Percentiles rank a stretch among this genome's conserved stretches.
Evolutionary conservation across 2,888 invertebrate genomes (phyloP).

Genomic region (Elegia similella): DNA sequence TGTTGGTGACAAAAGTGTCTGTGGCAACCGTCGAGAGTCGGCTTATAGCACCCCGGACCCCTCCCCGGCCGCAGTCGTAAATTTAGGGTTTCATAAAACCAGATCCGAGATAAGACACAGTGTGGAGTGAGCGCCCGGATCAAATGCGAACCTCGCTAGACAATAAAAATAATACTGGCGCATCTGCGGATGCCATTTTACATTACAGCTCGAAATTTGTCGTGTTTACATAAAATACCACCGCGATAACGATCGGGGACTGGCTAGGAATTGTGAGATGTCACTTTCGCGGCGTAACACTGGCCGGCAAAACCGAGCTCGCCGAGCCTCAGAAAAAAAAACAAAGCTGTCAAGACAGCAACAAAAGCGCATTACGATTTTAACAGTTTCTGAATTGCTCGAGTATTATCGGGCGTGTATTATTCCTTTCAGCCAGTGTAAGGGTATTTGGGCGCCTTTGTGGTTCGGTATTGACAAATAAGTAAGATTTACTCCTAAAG

Average conservation of each 20-base stretch:
- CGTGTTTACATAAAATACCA: conserved; percentile 79
- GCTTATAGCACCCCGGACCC: conserved; percentile 65
- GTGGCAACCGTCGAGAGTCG: conserved; percentile 70
- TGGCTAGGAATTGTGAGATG: conserved; percentile 63
- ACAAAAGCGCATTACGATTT: conserved; percentile 79
- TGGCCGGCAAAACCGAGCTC: conserved; percentile 14
- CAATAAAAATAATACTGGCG: conserved; percentile 75
- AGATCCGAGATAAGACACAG: conserved; percentile 81
- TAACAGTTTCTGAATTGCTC: conserved; percentile 78
- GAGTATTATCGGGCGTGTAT: conserved; percentile 78
- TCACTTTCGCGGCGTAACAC: conserved; percentile 53
- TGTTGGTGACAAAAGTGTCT: conserved; percentile 77
- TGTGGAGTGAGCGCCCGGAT: conserved; percentile 77
- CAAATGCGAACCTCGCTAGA: conserved; percentile 76
- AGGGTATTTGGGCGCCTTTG: conserved; percentile 79
- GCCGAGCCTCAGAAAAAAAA: conserved; percentile 38
- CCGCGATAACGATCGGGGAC: conserved; percentile 69
- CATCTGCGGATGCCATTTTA: conserved; percentile 75
- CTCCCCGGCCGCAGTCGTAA: conserved; percentile 79
- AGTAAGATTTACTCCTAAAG: conserved; percentile 74
- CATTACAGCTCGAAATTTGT: conserved; percentile 68
- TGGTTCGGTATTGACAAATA: conserved; percentile 81
- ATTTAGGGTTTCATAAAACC: conserved; percentile 83
- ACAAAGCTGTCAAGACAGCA: conserved; percentile 68
- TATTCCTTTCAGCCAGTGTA: conserved; percentile 73